These are phyloP conservation scores for Leptodactylus fuscus DNA, from an alignment of 2,113 vertebrate species.

Conservation along the genomic window DNA sequence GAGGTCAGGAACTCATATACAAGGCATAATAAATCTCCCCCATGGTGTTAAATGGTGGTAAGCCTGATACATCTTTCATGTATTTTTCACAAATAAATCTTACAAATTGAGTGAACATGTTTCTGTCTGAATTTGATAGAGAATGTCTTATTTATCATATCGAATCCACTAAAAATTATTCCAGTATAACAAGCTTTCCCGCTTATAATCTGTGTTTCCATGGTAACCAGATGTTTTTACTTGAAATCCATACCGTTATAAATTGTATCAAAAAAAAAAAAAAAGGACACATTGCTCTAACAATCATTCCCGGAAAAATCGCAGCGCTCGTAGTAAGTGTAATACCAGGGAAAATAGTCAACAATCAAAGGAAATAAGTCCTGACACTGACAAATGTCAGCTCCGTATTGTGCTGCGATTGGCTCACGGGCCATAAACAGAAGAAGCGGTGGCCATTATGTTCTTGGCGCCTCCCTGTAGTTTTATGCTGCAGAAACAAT, in stretches of 20 bases:
- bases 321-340: not conserved
- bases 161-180: too few relatives aligned
- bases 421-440: not conserved
- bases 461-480: constrained; percentile 12
- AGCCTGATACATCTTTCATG: too few relatives aligned
- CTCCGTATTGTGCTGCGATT: not conserved
- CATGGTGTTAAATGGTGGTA: too few relatives aligned
- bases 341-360: not conserved
- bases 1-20: too few relatives aligned
- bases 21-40: too few relatives aligned
- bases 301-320: not conserved
- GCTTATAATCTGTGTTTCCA: too few relatives aligned
- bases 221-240: too few relatives aligned
- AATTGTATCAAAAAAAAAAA: not conserved
- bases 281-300: not conserved
- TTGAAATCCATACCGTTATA: not conserved
- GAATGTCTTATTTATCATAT: too few relatives aligned
- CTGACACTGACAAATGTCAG: not conserved
- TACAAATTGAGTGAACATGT: too few relatives aligned
- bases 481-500: constrained; percentile 7
- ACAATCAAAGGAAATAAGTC: not conserved
- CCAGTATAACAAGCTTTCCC: too few relatives aligned
- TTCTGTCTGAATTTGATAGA: too few relatives aligned
- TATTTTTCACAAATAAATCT: too few relatives aligned
- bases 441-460: not conserved